Percentiles rank a stretch among this genome's conserved stretches.
These are phyloP conservation scores for Cheirogaleus medius DNA, from an alignment of 2,113 vertebrate species.

Conservation along the genomic window DNA sequence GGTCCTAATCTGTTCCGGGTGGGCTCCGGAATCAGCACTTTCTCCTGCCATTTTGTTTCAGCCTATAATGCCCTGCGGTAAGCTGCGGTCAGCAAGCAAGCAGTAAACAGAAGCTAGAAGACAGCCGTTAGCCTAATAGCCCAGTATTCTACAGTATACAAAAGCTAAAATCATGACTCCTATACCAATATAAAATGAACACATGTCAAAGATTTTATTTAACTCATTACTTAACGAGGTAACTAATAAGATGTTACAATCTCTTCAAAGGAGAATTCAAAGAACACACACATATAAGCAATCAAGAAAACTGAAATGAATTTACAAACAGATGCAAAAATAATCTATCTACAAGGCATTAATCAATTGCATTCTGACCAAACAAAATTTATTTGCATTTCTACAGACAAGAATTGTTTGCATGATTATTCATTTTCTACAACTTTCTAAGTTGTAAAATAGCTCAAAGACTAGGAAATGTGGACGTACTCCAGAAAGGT, in stretches of 20 bases:
- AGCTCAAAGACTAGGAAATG: background rate
- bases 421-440: background rate
- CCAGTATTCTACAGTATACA: too few relatives aligned
- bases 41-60: too few relatives aligned
- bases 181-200: background rate
- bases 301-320: background rate
- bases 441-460: background rate
- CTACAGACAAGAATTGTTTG: background rate
- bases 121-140: too few relatives aligned
- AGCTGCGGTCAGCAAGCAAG: too few relatives aligned
- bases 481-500: background rate
- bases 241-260: background rate
- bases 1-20: too few relatives aligned
- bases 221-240: background rate
- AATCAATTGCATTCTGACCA: background rate
- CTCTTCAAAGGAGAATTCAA: background rate
- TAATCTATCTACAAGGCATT: background rate
- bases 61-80: too few relatives aligned
- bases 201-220: background rate
- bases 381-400: background rate
- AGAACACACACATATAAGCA: background rate
- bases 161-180: background rate
- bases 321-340: slow-evolving; percentile 8
- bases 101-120: too few relatives aligned
- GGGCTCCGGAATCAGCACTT: too few relatives aligned